phyloP scores from a whole-genome alignment of 2,888 invertebrate species.

The Callyntrura guangdongensis region DNA sequence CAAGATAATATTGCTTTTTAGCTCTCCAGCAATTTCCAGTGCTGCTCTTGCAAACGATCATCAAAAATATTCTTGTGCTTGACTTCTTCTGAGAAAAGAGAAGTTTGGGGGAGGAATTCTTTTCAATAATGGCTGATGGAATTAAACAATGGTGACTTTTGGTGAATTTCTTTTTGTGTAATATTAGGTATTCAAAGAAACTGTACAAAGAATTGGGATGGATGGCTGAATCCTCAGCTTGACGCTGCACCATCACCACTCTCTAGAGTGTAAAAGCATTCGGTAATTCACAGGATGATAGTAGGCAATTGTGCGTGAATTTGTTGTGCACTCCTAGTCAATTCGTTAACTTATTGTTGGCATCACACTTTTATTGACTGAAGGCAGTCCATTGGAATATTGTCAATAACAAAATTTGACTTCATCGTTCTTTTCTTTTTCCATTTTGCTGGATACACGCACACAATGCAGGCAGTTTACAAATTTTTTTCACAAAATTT shows the following conservation, averaged over 20 bases:
- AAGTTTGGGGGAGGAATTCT: no score
- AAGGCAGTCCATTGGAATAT: constrained; percentile 49
- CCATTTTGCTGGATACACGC: neutral
- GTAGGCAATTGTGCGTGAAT: constrained; percentile 49
- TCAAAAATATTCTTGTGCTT: constrained; percentile 34
- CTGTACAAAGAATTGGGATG: constrained; percentile 30
- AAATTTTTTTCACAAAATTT: constrained; percentile 58
- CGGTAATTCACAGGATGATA: constrained; percentile 62
- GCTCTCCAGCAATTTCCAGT: constrained; percentile 31
- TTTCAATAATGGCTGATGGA: neutral
- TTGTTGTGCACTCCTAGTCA: constrained; percentile 70
- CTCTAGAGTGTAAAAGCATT: constrained; percentile 10
- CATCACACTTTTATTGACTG: constrained; percentile 75
- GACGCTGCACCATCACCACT: constrained; percentile 44
- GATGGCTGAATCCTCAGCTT: constrained; percentile 68
- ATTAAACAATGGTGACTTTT: constrained; percentile 55
- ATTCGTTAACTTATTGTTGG: constrained; percentile 71
- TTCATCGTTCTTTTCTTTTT: constrained; percentile 69
- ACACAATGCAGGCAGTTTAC: neutral
- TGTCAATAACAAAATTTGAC: constrained; percentile 70
- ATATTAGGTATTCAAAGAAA: constrained; percentile 57
- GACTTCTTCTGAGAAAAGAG: constrained; percentile 52
- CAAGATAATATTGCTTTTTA: constrained; percentile 56
- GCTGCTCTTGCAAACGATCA: constrained; percentile 9
- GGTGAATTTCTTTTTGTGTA: constrained; percentile 54